Conservation (phyloP, 2,888 invertebrate genomes). For the Amphiduros pacificus region DNA sequence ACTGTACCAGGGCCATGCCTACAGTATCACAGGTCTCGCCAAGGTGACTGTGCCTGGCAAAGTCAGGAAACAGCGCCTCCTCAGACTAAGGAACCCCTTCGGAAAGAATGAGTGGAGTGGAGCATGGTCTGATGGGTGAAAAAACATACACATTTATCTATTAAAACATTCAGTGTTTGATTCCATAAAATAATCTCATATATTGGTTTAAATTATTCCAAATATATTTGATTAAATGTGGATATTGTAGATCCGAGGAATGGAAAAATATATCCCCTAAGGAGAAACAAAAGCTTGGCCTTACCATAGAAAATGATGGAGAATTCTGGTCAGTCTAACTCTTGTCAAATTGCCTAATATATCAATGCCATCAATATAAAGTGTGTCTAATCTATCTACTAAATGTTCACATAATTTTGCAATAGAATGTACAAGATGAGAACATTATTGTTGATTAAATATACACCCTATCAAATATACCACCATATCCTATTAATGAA, state of each 20-base stretch:
- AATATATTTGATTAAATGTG: neutral
- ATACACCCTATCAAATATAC: too few relatives aligned
- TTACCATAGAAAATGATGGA: neutral
- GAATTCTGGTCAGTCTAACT: constrained; percentile 7
- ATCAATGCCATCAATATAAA: too few relatives aligned
- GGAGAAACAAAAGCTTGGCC: neutral
- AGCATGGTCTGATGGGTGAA: constrained; percentile 3
- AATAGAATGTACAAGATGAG: too few relatives aligned
- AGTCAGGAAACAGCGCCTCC: neutral
- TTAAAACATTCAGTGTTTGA: neutral
- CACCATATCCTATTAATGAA: too few relatives aligned
- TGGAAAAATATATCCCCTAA: neutral
- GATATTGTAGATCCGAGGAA: neutral
- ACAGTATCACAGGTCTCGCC: neutral
- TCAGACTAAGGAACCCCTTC: neutral
- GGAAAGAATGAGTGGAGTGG: neutral
- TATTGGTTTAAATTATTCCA: too few relatives aligned
- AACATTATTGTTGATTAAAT: too few relatives aligned
- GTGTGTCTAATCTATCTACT: too few relatives aligned
- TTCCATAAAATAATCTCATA: neutral
- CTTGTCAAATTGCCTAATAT: too few relatives aligned
- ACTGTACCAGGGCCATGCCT: neutral
- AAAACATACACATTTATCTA: neutral
- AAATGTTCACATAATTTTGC: too few relatives aligned
- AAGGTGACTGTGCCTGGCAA: neutral